Evolutionary conservation across 1,140 invertebrate species (phyloP).

Genomic region (Trypoxylus dichotomus): DNA sequence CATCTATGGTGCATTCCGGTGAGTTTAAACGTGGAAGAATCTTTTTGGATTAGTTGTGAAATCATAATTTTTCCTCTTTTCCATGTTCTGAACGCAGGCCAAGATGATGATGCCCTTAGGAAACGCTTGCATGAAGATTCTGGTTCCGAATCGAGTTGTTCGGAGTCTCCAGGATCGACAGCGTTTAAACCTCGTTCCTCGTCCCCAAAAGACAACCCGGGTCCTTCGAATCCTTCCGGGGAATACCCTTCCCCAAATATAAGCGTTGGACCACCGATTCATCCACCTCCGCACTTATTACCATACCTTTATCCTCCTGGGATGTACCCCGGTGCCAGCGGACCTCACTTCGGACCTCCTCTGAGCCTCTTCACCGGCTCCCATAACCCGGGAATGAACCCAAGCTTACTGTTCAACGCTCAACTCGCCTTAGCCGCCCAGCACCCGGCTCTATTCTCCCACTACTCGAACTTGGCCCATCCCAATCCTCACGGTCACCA

Average conservation of each 20-base stretch:
- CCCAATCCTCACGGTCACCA: constrained; percentile 57
- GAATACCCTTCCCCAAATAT: constrained; percentile 82
- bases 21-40: constrained; percentile 11
- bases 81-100: constrained; percentile 39
- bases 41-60: too few species aligned
- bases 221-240: constrained; percentile 58
- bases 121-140: constrained; percentile 62
- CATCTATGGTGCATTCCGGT: constrained; percentile 49
- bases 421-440: constrained; percentile 79
- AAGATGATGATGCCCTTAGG: constrained; percentile 55
- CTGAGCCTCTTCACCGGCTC: constrained; percentile 61
- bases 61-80: not conserved
- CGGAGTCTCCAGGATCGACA: constrained; percentile 61
- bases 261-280: constrained; percentile 83
- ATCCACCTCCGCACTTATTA: constrained; percentile 77
- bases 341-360: constrained; percentile 70
- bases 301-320: constrained; percentile 89
- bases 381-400: constrained; percentile 63
- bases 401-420: constrained; percentile 79
- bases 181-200: constrained; percentile 61
- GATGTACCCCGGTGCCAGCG: constrained; percentile 67
- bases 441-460: constrained; percentile 73
- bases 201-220: constrained; percentile 57
- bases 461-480: constrained; percentile 63
- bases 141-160: constrained; percentile 68